Evolutionary conservation across 2,113 vertebrate genomes (phyloP), one percentile per base, ranked within the genome.

Genomic region (Mesitornis unicolor): DNA sequence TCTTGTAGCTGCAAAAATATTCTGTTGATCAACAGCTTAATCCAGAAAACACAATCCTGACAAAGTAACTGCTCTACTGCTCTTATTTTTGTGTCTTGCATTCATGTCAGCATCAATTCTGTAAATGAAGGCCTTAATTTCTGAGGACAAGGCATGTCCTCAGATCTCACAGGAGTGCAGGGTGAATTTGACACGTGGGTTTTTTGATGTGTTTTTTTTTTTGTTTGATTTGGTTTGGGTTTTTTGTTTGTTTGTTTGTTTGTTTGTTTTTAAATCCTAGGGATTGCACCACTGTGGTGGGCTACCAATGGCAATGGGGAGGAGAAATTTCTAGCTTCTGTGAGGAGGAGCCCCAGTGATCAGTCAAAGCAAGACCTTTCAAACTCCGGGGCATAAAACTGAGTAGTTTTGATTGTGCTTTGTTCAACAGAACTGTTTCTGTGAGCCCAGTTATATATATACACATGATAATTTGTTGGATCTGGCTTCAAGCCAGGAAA

Each of bases 1-100:
- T 95, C 69, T 80, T 94, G 38, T 80, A 96, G 73, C 60, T 84
- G 38, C 19, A 64, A 84, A 94, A 89, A 50, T 36, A 29, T 22
- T 92, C 48, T 86, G 74, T 90, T 96, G 82, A 83, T 92, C 64
- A 94, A 82, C 38, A 86, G 24, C n/a, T 95, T 92, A 92, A 88
- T 95, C 22, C 28, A 70, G 51, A 57, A 89, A 95, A 90, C 47
- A 57, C 56, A 63, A 51, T 81, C 17, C 43, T 87, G 51, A 87
- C 67, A 86, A 76, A 78, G 33, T 65, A 87, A 59, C 36, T 70
- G 24, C 24, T 82, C 10, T 50, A 45, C 24, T 2, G 1, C 7
- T 70, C 24, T 12, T 61, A 12, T 54, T 43, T 64, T 74, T 73
- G 48, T 85, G 15, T 35, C 42, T 45, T 51, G 8, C 40, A 90